These are phyloP conservation scores for Osedax fenrisi DNA, from an alignment of 2,888 invertebrate species.

Conservation along the genomic window DNA sequence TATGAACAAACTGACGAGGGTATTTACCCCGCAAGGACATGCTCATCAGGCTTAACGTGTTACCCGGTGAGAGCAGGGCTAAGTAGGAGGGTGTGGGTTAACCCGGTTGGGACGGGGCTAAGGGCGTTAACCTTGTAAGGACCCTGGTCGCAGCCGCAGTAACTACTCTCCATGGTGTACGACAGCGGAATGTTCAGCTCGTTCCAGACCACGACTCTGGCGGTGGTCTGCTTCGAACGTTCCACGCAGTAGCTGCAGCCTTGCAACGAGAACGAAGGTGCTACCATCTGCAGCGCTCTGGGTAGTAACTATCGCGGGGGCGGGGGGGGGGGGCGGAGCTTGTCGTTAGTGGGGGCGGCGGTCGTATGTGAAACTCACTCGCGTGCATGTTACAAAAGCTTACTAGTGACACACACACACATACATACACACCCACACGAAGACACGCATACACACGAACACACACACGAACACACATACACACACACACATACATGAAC, in stretches of 20 bases:
- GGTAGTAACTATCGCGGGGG: slow-evolving; percentile 57
- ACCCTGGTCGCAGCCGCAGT: slow-evolving; percentile 70
- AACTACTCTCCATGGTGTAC: slow-evolving; percentile 76
- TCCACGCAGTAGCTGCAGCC: slow-evolving; percentile 68
- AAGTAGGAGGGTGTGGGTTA: too few species aligned
- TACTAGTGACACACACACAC: too few species aligned
- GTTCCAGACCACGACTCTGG: slow-evolving; percentile 72
- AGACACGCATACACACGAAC: too few species aligned
- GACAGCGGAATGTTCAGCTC: slow-evolving; percentile 65
- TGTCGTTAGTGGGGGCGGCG: background rate
- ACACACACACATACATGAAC: too few species aligned
- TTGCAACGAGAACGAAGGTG: slow-evolving; percentile 62
- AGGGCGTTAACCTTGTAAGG: slow-evolving; percentile 36
- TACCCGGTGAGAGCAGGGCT: too few species aligned
- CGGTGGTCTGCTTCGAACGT: slow-evolving; percentile 67
- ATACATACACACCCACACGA: too few species aligned
- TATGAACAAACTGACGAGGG: too few species aligned
- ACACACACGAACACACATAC: too few species aligned
- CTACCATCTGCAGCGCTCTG: slow-evolving; percentile 61
- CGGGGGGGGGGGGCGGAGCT: background rate
- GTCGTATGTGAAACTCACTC: background rate
- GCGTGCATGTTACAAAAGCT: too few species aligned
- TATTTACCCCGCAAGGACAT: too few species aligned
- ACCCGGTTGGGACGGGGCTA: too few species aligned
- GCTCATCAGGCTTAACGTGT: too few species aligned